Conservation (phyloP, 2,797 vertebrate species). For the Oceanodroma leucorhoa region DNA sequence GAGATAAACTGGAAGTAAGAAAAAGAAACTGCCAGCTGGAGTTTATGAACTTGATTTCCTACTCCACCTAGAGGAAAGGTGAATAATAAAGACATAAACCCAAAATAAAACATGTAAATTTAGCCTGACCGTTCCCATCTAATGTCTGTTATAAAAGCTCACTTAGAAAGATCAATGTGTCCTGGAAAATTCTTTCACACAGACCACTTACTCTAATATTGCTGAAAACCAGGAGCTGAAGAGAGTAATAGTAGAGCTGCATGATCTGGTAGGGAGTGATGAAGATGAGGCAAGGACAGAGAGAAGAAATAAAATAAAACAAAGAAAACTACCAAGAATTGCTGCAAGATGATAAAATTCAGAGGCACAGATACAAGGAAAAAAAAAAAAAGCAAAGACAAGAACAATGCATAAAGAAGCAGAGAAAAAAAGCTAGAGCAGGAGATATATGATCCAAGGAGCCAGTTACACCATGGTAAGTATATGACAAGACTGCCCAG, state of each 20-base stretch:
- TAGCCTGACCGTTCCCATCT: neutral
- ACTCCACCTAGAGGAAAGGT: neutral
- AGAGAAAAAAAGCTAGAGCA: neutral
- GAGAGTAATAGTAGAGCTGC: neutral
- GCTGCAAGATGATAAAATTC: neutral
- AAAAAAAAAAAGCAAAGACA: neutral
- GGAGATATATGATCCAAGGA: neutral
- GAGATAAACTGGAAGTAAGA: neutral
- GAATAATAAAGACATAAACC: neutral
- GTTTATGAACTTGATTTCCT: conserved; percentile 1
- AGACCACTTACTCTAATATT: neutral
- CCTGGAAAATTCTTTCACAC: neutral
- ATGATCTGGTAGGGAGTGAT: neutral
- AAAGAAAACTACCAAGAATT: neutral
- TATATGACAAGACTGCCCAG: neutral
- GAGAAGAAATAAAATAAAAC: neutral
- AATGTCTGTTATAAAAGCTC: neutral
- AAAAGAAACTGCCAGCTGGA: neutral
- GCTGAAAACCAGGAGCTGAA: neutral
- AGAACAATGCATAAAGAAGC: neutral
- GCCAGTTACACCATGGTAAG: neutral
- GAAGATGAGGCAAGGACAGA: neutral
- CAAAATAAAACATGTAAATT: neutral
- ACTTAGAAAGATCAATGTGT: neutral
- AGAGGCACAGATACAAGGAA: neutral